Conservation (phyloP, 1,140 invertebrate species). For the Drosophila lacertosa region DNA sequence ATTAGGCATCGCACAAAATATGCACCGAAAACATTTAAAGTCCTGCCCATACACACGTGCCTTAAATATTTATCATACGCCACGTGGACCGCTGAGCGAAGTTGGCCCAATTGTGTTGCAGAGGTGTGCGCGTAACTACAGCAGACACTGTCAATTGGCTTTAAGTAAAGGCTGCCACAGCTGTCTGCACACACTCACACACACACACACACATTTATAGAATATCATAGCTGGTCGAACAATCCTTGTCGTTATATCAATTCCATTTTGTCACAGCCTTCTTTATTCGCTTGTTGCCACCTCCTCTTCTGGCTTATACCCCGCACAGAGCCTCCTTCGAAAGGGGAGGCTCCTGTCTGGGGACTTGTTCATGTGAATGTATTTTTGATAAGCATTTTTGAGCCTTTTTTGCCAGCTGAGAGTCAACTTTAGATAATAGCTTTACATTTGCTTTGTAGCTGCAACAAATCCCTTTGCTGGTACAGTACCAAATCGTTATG, state of each 20-base stretch:
- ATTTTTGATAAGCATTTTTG: constrained; percentile 17
- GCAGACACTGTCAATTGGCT: constrained; percentile 20
- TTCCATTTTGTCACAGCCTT: constrained; percentile 19
- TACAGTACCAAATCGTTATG: background rate
- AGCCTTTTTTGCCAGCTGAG: constrained; percentile 14
- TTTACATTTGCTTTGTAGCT: constrained; percentile 6
- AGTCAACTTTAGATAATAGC: constrained; percentile 23
- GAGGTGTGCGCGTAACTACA: background rate
- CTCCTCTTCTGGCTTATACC: background rate
- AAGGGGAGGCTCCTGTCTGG: background rate
- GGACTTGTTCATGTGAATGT: background rate
- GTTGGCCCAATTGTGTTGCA: constrained; percentile 17
- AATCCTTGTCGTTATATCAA: constrained; percentile 19
- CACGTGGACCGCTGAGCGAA: constrained; percentile 42
- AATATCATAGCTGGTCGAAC: constrained; percentile 14
- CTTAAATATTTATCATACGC: constrained; percentile 68
- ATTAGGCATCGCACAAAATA: constrained; percentile 30
- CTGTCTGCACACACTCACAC: constrained; percentile 16
- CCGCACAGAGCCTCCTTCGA: background rate
- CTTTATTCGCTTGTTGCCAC: background rate
- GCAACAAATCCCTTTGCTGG: constrained; percentile 4
- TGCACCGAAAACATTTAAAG: constrained; percentile 25
- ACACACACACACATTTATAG: background rate
- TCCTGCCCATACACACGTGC: constrained; percentile 28
- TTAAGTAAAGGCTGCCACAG: constrained; percentile 24